A percentile compares a stretch with the other conserved stretches of the same genome.
Evolutionary conservation across 2,888 invertebrate genomes (phyloP).

Genomic region (Lasioglossum marginatum): DNA sequence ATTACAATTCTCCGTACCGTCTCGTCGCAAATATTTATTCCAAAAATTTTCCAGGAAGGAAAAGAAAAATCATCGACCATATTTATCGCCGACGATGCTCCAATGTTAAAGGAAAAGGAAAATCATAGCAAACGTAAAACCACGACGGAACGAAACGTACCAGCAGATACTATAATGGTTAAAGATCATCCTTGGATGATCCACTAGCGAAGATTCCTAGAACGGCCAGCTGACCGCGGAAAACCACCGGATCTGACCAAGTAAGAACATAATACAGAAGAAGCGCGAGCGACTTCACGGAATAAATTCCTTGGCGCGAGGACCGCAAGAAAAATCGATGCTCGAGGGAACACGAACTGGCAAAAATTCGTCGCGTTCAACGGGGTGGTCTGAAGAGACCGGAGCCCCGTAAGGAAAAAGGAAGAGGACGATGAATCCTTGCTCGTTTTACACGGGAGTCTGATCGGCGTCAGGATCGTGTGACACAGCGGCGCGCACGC

Average conservation of each 20-base stretch:
- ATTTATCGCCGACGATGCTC: not conserved
- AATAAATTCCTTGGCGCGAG: slow-evolving; percentile 8
- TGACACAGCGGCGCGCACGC: slow-evolving; percentile 33
- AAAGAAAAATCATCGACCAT: not conserved
- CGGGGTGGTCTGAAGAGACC: not conserved
- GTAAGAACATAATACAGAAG: not conserved
- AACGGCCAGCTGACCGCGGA: not conserved
- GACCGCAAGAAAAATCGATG: slow-evolving; percentile 16
- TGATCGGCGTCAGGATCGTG: slow-evolving; percentile 29
- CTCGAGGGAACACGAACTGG: not conserved
- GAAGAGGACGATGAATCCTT: not conserved
- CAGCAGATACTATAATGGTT: not conserved
- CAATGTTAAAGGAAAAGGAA: not conserved
- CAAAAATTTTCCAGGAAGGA: too few relatives aligned
- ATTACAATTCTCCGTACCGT: not conserved
- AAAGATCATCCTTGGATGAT: not conserved
- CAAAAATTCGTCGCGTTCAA: slow-evolving; percentile 28
- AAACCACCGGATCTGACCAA: slow-evolving; percentile 6
- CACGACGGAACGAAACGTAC: not conserved
- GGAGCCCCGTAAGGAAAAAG: not conserved
- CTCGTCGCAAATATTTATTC: too few relatives aligned
- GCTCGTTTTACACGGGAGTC: slow-evolving; percentile 20
- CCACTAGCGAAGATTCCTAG: not conserved
- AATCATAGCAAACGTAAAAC: not conserved
- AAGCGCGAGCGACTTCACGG: slow-evolving; percentile 1